Conservation (phyloP, 2,797 vertebrate species). For the Leptoclinus maculatus region DNA sequence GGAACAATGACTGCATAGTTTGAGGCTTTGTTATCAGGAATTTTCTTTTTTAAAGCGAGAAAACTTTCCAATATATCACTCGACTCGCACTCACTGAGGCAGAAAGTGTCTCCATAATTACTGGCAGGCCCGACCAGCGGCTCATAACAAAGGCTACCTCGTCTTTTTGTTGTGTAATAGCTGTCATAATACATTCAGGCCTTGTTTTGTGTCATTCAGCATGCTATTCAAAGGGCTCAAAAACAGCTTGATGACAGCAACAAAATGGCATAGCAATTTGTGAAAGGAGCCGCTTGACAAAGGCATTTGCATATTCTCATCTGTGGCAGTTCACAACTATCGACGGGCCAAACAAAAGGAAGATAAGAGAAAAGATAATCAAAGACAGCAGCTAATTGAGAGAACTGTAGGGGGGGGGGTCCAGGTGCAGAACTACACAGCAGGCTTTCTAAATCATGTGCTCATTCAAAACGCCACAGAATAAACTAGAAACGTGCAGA, state of each 20-base stretch:
- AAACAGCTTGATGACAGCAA: conserved; percentile 65
- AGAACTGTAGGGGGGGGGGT: conserved; percentile 35
- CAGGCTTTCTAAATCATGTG: conserved; percentile 44
- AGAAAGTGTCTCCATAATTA: conserved; percentile 43
- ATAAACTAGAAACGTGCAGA: conserved; percentile 20
- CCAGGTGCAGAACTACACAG: conserved; percentile 75
- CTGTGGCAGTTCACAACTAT: conserved; percentile 47
- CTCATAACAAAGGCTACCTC: conserved; percentile 52
- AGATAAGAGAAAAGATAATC: conserved; percentile 75
- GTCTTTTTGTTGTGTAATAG: conserved; percentile 40
- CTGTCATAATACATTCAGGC: conserved; percentile 51
- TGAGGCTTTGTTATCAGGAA: conserved; percentile 23
- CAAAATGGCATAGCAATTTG: conserved; percentile 58
- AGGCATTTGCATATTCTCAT: conserved; percentile 72
- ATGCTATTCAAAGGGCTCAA: conserved; percentile 57
- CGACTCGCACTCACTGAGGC: conserved; percentile 5
- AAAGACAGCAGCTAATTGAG: conserved; percentile 76
- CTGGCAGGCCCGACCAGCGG: not conserved
- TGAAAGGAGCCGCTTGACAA: conserved; percentile 56
- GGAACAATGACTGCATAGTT: not conserved
- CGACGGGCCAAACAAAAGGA: conserved; percentile 61
- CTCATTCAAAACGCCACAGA: conserved; percentile 35
- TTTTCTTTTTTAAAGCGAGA: not conserved
- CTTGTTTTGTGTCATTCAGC: conserved; percentile 64
- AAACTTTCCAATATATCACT: conserved; percentile 10